Conservation (phyloP, 2,113 vertebrate species). For the Oreochromis aureus region DNA sequence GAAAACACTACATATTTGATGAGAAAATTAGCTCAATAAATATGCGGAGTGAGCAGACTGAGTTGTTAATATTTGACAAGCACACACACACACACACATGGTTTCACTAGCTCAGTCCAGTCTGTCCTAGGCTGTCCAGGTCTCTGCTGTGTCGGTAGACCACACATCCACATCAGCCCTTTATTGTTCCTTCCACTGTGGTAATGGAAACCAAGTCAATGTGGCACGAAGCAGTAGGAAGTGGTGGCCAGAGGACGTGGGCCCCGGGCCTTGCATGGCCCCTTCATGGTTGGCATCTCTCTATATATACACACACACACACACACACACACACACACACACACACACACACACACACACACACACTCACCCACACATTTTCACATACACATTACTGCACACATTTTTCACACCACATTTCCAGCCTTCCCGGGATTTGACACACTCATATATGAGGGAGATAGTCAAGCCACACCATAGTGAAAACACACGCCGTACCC, state of each 20-base stretch:
- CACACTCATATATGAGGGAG: constrained; percentile 14
- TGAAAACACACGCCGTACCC: constrained; percentile 52
- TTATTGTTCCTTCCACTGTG: constrained; percentile 76
- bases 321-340: not conserved
- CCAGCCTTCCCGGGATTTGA: constrained; percentile 5
- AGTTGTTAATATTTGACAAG: constrained; percentile 24
- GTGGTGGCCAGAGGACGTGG: constrained; percentile 48
- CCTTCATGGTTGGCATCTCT: constrained; percentile 52
- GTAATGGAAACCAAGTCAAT: constrained; percentile 75
- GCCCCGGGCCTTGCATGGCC: constrained; percentile 43
- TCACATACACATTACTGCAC: not conserved
- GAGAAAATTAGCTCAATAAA: not conserved
- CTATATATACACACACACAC: not conserved
- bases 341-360: not conserved
- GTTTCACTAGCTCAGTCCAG: constrained; percentile 27
- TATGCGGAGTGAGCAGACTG: not conserved
- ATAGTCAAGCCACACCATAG: constrained; percentile 41
- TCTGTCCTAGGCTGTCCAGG: constrained; percentile 33
- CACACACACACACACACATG: not conserved
- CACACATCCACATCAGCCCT: constrained; percentile 69
- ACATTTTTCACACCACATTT: constrained; percentile 10
- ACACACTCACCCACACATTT: not conserved
- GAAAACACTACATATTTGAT: not conserved
- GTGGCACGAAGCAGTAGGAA: constrained; percentile 57
- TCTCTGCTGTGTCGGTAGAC: constrained; percentile 51